Conservation (phyloP, 2,888 invertebrate genomes). For the Axea sp. region DNA sequence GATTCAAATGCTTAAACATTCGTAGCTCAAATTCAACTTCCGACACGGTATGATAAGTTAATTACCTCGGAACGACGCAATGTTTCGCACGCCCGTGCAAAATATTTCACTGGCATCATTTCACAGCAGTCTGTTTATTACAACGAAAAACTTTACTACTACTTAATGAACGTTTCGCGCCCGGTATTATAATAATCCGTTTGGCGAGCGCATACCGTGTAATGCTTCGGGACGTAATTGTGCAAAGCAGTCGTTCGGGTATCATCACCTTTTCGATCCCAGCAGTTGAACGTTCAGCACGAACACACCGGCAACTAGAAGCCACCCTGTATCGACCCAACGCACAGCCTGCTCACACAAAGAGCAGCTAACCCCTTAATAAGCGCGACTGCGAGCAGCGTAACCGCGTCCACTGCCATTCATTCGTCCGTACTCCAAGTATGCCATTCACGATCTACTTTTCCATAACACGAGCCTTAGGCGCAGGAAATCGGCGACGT, state of each 20-base stretch:
- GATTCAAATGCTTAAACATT: too few species aligned
- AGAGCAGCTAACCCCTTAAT: slow-evolving; percentile 48
- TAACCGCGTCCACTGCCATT: slow-evolving; percentile 22
- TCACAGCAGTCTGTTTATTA: too few species aligned
- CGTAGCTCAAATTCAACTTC: too few species aligned
- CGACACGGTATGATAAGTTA: too few species aligned
- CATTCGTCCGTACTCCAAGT: slow-evolving; percentile 21
- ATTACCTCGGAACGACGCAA: too few species aligned
- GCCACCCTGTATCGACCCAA: slow-evolving; percentile 76
- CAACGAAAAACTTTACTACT: too few species aligned
- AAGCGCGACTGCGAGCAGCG: slow-evolving; percentile 7
- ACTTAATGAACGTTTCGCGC: too few species aligned
- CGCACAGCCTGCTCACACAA: slow-evolving; percentile 69
- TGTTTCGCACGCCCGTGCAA: too few species aligned
- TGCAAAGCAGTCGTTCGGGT: slow-evolving; percentile 50
- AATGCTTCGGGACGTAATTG: slow-evolving; percentile 36
- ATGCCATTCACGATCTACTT: slow-evolving; percentile 27
- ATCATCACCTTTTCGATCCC: slow-evolving; percentile 19
- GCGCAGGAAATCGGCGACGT: slow-evolving; percentile 16
- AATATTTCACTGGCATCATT: too few species aligned
- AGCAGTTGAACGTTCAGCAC: too few species aligned
- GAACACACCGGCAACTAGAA: slow-evolving; percentile 66
- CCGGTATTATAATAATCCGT: slow-evolving; percentile 3
- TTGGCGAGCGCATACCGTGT: slow-evolving; percentile 19
- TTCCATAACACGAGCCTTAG: slow-evolving; percentile 12